phyloP scores from a whole-genome alignment of 92 coral and sea anemone species.

The Epizoanthus rinbou region DNA sequence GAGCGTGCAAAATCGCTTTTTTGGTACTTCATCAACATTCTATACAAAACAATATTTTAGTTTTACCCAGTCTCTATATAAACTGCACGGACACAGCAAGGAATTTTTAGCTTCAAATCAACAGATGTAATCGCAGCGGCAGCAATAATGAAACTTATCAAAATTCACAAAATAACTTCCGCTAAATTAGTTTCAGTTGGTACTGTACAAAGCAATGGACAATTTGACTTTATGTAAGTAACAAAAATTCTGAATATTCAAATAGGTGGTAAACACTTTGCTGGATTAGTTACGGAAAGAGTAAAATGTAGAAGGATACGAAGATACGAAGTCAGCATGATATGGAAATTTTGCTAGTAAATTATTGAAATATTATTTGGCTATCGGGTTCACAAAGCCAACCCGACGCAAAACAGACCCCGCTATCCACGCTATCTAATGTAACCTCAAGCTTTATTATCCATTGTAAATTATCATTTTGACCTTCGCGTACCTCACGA shows the following conservation, averaged over 20 bases:
- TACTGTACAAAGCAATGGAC: slow-evolving; percentile 6
- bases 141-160: not conserved
- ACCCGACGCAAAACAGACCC: slow-evolving; percentile 9
- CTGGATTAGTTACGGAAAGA: not conserved
- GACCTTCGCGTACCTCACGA: slow-evolving; percentile 1
- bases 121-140: slow-evolving; percentile 10
- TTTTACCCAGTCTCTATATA: not conserved
- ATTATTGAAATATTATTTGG: slow-evolving; percentile 31
- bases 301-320: not conserved
- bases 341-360: slow-evolving; percentile 28
- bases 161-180: slow-evolving; percentile 7
- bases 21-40: not conserved
- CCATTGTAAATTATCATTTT: slow-evolving; percentile 16
- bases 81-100: not conserved
- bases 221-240: not conserved
- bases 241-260: not conserved
- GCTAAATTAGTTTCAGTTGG: not conserved
- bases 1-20: too few species aligned
- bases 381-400: slow-evolving; percentile 25
- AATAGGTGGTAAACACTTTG: too few species aligned
- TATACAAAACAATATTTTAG: not conserved
- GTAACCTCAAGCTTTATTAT: not conserved
- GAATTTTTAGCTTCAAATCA: not conserved
- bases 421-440: not conserved
- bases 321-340: slow-evolving; percentile 13